These are phyloP conservation scores for Tipula vernalis DNA, from an alignment of 2,888 invertebrate species.

Conservation along the genomic window DNA sequence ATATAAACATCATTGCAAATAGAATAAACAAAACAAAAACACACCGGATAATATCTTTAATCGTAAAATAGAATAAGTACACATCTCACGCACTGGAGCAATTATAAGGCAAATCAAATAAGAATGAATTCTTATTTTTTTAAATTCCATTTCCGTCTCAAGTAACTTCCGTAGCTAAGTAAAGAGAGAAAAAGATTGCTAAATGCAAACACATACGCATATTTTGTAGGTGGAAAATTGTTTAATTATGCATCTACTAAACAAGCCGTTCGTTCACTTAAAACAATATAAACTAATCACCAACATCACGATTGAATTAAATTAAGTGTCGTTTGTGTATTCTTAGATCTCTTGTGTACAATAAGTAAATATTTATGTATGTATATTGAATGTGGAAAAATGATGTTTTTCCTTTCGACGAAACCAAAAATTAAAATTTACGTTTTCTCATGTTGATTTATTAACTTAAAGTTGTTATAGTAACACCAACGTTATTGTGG, in stretches of 20 bases:
- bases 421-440: neutral
- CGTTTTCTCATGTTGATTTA: neutral
- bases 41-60: neutral
- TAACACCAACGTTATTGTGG: neutral
- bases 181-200: neutral
- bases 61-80: neutral
- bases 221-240: neutral
- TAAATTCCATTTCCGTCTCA: neutral
- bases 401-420: neutral
- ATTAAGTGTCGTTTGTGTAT: neutral
- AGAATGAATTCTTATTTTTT: neutral
- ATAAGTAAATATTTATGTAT: neutral
- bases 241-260: neutral
- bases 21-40: neutral
- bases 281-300: neutral
- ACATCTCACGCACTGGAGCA: neutral
- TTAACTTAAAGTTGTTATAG: neutral
- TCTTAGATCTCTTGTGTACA: neutral
- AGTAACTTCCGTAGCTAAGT: neutral
- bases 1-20: neutral
- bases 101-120: neutral
- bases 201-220: neutral
- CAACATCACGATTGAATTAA: neutral
- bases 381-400: neutral
- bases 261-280: neutral